These are phyloP conservation scores for Poeciliopsis retropinna DNA, from an alignment of 2,113 vertebrate species.

Conservation along the genomic window DNA sequence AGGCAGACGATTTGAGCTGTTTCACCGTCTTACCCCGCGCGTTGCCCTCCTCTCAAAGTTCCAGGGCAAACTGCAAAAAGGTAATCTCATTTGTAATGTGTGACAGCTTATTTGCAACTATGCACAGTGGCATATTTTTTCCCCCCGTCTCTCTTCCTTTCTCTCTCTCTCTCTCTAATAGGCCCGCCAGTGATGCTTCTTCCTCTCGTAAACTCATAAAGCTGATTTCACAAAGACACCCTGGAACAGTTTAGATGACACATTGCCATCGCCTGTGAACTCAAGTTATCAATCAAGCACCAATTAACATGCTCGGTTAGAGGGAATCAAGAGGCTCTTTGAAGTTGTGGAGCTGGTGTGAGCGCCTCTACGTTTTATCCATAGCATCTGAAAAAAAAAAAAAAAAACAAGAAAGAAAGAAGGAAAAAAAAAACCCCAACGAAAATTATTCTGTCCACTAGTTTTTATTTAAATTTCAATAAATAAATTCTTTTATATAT, in stretches of 20 bases:
- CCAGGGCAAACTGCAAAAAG: slow-evolving; percentile 75
- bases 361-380: slow-evolving; percentile 44
- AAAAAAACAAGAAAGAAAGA: not conserved
- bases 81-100: slow-evolving; percentile 87
- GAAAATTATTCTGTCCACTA: slow-evolving; percentile 20
- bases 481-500: too few relatives aligned
- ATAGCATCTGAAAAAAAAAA: slow-evolving; percentile 38
- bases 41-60: slow-evolving; percentile 71
- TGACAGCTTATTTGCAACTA: slow-evolving; percentile 83
- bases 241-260: slow-evolving; percentile 78
- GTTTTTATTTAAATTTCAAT: slow-evolving; percentile 27
- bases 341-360: slow-evolving; percentile 60
- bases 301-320: slow-evolving; percentile 75
- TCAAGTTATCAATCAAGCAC: slow-evolving; percentile 80
- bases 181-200: slow-evolving; percentile 73
- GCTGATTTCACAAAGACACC: slow-evolving; percentile 79
- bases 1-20: slow-evolving; percentile 66
- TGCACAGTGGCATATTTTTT: slow-evolving; percentile 74
- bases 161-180: slow-evolving; percentile 42
- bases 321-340: slow-evolving; percentile 64
- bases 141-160: too few relatives aligned
- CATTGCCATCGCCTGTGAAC: slow-evolving; percentile 72
- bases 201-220: slow-evolving; percentile 68
- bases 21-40: slow-evolving; percentile 58
- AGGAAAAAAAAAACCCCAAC: slow-evolving; percentile 32